These are phyloP conservation scores for Epinephelus lanceolatus DNA, from an alignment of 2,113 vertebrate species.

Conservation along the genomic window DNA sequence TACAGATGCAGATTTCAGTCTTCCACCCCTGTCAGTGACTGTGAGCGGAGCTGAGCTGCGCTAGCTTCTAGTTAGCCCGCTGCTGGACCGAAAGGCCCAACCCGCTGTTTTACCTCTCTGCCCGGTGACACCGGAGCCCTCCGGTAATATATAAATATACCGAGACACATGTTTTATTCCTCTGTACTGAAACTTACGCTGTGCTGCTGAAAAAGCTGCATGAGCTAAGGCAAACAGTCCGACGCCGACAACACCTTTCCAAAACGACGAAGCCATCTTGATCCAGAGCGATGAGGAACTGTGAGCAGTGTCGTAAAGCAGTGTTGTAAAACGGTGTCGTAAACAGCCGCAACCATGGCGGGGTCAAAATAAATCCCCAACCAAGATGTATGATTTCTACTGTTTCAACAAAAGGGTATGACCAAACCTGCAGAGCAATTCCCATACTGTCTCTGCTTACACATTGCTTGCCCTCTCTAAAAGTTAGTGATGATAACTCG, in stretches of 20 bases:
- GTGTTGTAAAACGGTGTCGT: conserved; percentile 67
- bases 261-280: conserved; percentile 93
- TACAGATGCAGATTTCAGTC: not conserved
- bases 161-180: rapidly evolving
- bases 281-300: conserved; percentile 32
- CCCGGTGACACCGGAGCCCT: not conserved
- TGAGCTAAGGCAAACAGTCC: conserved; percentile 96
- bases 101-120: not conserved
- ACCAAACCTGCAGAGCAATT: no score
- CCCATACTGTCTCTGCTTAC: no score
- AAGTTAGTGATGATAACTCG: no score
- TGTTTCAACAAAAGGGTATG: no score
- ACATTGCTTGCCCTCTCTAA: no score
- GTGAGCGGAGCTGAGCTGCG: conserved; percentile 38
- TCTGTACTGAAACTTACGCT: conserved; percentile 83
- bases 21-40: not conserved
- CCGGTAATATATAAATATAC: rapidly evolving
- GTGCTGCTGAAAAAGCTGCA: conserved; percentile 95
- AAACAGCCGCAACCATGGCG: conserved; percentile 43
- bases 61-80: conserved; percentile 47
- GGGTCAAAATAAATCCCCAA: not conserved
- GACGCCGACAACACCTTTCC: conserved; percentile 95
- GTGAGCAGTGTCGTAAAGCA: conserved; percentile 50
- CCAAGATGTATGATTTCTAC: no score
- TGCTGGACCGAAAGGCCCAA: conserved; percentile 47